A percentile compares a stretch with the other conserved stretches of the same genome.
These are phyloP conservation scores for Zootermopsis nevadensis DNA, from an alignment of 2,888 invertebrate genomes.

Conservation along the genomic window DNA sequence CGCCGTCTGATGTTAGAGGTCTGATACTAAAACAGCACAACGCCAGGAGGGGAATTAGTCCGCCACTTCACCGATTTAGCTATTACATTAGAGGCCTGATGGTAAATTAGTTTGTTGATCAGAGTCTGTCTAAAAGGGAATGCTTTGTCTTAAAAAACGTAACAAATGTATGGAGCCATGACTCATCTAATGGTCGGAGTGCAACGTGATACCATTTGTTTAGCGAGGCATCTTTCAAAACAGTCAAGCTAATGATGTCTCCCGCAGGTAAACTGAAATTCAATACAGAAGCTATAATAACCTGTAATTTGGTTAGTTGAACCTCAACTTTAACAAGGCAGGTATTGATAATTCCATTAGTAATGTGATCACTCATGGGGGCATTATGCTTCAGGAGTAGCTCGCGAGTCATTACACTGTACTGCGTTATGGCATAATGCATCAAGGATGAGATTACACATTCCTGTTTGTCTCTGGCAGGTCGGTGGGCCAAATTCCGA, in stretches of 20 bases:
- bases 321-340: background rate
- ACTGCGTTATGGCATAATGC: background rate
- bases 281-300: background rate
- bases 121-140: background rate
- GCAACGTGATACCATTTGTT: background rate
- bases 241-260: slow-evolving; percentile 6
- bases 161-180: background rate
- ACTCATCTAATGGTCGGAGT: background rate
- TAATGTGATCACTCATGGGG: slow-evolving; percentile 3
- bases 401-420: background rate
- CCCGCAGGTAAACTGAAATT: slow-evolving; percentile 16
- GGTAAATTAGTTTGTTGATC: too few species aligned
- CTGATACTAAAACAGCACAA: too few species aligned
- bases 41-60: too few species aligned
- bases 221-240: background rate
- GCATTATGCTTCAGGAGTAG: background rate
- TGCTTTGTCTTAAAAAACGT: background rate
- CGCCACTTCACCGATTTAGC: too few species aligned
- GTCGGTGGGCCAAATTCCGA: background rate
- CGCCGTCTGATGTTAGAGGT: too few species aligned
- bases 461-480: background rate
- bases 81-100: too few species aligned
- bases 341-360: slow-evolving; percentile 1
- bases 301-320: slow-evolving; percentile 6
- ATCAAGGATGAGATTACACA: background rate